Evolutionary conservation across 2,113 vertebrate species (phyloP), one percentile per base, ranked within the genome.

Genomic region (Syngnathus scovelli): DNA sequence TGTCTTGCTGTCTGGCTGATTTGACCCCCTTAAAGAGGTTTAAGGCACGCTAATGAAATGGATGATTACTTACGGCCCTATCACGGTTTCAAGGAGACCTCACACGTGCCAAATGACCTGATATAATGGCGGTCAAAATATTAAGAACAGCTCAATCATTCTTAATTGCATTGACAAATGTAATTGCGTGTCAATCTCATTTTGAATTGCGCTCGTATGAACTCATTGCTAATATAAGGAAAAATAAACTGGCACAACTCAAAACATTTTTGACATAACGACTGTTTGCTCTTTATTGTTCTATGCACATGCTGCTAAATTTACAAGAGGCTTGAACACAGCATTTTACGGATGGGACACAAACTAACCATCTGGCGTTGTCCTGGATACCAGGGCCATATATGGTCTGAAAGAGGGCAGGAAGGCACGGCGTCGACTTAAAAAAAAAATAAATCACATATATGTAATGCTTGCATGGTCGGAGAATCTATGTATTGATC

Each of bases 361-460:
- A 86, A 70, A 74, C 69, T 71, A 78, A 82, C 84, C 81, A 86
- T 80, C 82, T 78, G 78, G 77, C 71, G 66, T 66, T 76, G 71
- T 83, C 89, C 89, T 90, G 89, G 89, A 90, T 90, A 89, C 90
- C 89, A 91, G 90, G 88, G 85, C 77, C 83, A 80, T 78, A 84
- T 33, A 79, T 80, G 83, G 85, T 88, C 76, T 82, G 78, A 83
- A 84, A 21, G 70, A 63, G 74, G 71, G 77, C 78, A 82, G 83
- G 86, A 90, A 91, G 88, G 90, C 90, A 89, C 88, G 71, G 86
- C 87, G 76, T 86, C 75, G 68, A 84, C 83, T 78, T 86, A 64
- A 49, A 80, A 60, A 76, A 83, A 74, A 69, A 65, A 84, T n/a
- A 84, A 41, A 38, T 67, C 48, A 70, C 64, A 72, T 44, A 72